Base-by-base conservation (phyloP, 2,113 vertebrate species). In the Microcebus griseorufus region DNA sequence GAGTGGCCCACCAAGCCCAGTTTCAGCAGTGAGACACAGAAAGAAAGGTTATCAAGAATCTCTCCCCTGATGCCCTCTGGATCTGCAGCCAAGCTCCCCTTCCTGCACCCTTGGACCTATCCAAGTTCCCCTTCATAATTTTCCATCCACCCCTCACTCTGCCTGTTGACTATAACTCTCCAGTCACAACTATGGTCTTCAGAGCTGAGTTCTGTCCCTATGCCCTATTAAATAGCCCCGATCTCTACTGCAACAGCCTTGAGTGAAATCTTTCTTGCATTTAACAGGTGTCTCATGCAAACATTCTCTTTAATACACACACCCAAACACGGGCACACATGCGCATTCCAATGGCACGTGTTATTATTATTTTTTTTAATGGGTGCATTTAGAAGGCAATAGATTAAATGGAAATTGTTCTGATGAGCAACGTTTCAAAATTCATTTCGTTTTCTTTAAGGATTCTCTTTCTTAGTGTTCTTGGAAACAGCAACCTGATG, bases 311-410 rank as follows among this genome's bases (percentile, higher is more conserved):
- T 48, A 48, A 32, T 32, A 48, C 11, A 76, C 73, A 76, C 6
- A 42, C 34, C n/a, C n/a, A 20, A 12, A 29, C 4, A 0, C 20
- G 18, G 1, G 51, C 62, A 16, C 29, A 22, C 27, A n/a, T 32
- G 0, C 18, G 6, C 8, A 45, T 29, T 2, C 0, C 6, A 60
- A 9, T 37, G 18, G 37, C 42, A 32, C 73, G 2, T 75, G 42
- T 48, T 62, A 60, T 9, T 60, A 25, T 60, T 58, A n/a, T 29
- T 76, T 48, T 76, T 48, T 32, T 4, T 18, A 48, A 18, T 32
- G 73, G 20, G 32, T 34, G 48, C 82, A 25, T 48, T 34, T 67
- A 48, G 29, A 84, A 23, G 18, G 29, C 2, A 29, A 22, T 8
- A 51, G 18, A 67, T 3, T 16, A 48, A 48, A 34, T 8, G 42